Percentiles rank a stretch among this genome's conserved stretches.
Conservation (phyloP, 35 echinoderm and acorn worm species). For the Acanthaster planci region DNA sequence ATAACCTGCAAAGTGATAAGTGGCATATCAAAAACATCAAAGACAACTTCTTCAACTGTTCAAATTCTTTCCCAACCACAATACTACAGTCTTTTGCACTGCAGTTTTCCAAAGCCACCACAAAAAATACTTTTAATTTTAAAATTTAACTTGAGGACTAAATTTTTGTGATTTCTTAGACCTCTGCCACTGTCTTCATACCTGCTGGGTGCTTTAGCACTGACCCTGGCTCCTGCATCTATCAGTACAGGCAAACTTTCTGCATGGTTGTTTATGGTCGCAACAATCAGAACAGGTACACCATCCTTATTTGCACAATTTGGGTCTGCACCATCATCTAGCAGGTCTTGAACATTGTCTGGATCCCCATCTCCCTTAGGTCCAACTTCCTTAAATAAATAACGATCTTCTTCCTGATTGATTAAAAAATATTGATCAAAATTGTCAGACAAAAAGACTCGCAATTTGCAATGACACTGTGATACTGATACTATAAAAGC, state of each 20-base stretch:
- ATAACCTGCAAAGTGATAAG: no score
- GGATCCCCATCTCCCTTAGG: constrained; percentile 82
- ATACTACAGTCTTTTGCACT: no score
- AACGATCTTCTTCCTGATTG: constrained; percentile 57
- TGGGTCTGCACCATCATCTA: constrained; percentile 95
- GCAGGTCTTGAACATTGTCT: constrained; percentile 82
- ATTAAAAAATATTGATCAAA: background rate
- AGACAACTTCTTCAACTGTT: no score
- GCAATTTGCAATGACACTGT: no score
- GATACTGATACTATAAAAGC: no score
- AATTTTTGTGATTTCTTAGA: no score
- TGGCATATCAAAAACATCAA: no score
- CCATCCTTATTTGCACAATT: constrained; percentile 92
- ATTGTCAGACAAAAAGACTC: no score
- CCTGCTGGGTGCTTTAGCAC: constrained; percentile 70
- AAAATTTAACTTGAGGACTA: no score
- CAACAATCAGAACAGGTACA: constrained; percentile 71
- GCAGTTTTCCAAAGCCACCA: no score
- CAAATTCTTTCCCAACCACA: no score
- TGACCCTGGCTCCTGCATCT: constrained; percentile 85
- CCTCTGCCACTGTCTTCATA: background rate
- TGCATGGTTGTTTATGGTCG: constrained; percentile 89
- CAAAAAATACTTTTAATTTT: no score
- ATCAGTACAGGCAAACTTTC: constrained; percentile 63
- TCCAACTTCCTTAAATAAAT: constrained; percentile 82